Percentiles rank a stretch among this genome's conserved stretches.
phyloP scores from a whole-genome alignment of 2,113 vertebrate species.

The Mola mola region DNA sequence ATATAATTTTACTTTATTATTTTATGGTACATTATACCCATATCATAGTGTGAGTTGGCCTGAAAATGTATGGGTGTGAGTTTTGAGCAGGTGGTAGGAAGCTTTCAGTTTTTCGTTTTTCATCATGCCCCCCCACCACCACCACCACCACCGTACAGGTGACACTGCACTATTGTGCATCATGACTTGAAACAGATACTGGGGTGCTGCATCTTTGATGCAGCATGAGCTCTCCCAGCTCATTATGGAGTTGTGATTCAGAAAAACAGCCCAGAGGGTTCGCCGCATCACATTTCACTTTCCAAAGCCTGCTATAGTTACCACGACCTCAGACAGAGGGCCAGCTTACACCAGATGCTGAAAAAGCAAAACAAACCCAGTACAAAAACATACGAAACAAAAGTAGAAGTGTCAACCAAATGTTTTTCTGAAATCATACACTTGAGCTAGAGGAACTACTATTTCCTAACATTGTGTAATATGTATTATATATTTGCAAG shows the following conservation, averaged over 20 bases:
- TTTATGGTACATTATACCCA: too few species aligned
- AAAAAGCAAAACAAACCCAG: too few species aligned
- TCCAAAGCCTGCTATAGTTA: slow-evolving; percentile 84
- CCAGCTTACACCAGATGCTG: slow-evolving; percentile 49
- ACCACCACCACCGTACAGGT: slow-evolving; percentile 34
- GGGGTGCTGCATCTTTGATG: slow-evolving; percentile 80
- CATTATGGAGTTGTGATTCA: slow-evolving; percentile 83
- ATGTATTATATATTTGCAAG: neutral
- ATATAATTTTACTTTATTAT: too few species aligned
- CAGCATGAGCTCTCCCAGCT: slow-evolving; percentile 65
- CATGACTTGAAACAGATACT: slow-evolving; percentile 74
- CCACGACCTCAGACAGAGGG: slow-evolving; percentile 79
- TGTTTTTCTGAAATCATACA: too few species aligned
- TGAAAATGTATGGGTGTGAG: slow-evolving; percentile 19
- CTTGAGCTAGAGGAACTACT: too few species aligned
- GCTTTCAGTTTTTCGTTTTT: slow-evolving; percentile 14
- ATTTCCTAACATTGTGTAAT: too few species aligned
- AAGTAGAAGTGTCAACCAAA: too few species aligned
- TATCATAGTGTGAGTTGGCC: too few species aligned
- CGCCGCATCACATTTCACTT: slow-evolving; percentile 82
- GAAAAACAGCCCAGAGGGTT: slow-evolving; percentile 68
- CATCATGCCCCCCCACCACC: slow-evolving; percentile 1
- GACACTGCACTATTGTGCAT: slow-evolving; percentile 56
- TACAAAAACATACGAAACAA: too few species aligned
- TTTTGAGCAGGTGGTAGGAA: slow-evolving; percentile 4